These are phyloP conservation scores for Plectrocnemia conspersa DNA, from an alignment of 1,140 invertebrate genomes.

Conservation along the genomic window DNA sequence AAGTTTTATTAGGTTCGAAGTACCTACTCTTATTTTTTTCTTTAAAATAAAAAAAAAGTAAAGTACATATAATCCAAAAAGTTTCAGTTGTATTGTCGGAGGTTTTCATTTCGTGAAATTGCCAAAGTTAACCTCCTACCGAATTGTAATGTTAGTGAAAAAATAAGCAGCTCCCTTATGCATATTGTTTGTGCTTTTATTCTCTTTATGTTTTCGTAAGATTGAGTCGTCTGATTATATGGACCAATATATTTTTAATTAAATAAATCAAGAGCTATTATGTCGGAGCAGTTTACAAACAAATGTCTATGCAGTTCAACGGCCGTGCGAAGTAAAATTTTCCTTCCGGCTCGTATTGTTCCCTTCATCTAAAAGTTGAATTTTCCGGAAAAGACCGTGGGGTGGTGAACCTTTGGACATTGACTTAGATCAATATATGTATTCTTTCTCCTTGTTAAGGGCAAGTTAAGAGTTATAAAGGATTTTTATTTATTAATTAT, in stretches of 20 bases:
- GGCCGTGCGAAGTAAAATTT: conserved; percentile 7
- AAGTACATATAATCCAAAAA: conserved; percentile 16
- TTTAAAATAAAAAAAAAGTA: conserved; percentile 7
- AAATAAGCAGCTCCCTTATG: conserved; percentile 28
- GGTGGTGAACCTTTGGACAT: no score
- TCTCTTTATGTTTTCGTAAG: conserved; percentile 2
- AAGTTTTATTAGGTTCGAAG: conserved; percentile 20
- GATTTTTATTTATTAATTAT: no score
- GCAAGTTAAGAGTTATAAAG: no score
- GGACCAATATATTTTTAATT: background rate
- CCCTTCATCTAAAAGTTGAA: background rate
- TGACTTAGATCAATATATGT: no score
- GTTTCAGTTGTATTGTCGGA: conserved; percentile 23
- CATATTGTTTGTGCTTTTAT: conserved; percentile 30
- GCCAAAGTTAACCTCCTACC: conserved; percentile 33
- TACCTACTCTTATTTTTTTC: background rate
- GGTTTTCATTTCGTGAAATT: conserved; percentile 33
- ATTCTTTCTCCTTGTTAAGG: no score
- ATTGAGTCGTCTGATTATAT: background rate
- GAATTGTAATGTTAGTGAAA: conserved; percentile 30
- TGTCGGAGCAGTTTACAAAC: background rate
- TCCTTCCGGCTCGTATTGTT: background rate
- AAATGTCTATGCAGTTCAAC: conserved; percentile 2
- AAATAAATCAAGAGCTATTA: no score
- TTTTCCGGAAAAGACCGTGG: no score